A percentile compares a stretch with the other conserved stretches of the same genome.
Evolutionary conservation across 2,113 vertebrate genomes (phyloP).

Genomic region (Carassius gibelio): DNA sequence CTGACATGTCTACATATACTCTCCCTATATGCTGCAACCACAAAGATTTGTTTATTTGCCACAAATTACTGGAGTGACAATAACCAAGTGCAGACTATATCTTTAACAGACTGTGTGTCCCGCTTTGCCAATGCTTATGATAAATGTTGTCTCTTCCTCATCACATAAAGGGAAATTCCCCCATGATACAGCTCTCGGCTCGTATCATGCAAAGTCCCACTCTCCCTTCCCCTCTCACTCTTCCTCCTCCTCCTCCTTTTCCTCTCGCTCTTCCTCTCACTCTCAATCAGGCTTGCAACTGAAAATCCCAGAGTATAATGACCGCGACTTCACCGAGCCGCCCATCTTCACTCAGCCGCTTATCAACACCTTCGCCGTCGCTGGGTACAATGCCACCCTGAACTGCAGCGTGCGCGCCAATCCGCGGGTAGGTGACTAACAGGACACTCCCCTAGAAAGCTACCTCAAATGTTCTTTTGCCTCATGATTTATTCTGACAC

Average conservation of each 20-base stretch:
- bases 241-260: conserved; percentile 67
- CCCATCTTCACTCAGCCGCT: conserved; percentile 93
- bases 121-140: conserved; percentile 4
- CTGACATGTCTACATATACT: neutral
- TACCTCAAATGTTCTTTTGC: neutral
- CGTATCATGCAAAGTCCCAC: conserved; percentile 73
- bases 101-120: conserved; percentile 21
- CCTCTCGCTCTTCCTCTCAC: conserved; percentile 68
- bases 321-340: conserved; percentile 88
- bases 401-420: conserved; percentile 96
- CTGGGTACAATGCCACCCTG: conserved; percentile 92
- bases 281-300: conserved; percentile 78
- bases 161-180: conserved; percentile 71
- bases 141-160: conserved; percentile 71
- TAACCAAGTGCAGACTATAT: conserved; percentile 20
- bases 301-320: conserved; percentile 85
- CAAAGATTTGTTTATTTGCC: neutral
- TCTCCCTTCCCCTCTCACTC: conserved; percentile 66
- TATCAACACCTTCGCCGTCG: conserved; percentile 87
- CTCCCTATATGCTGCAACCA: neutral
- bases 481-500: neutral
- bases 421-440: conserved; percentile 83
- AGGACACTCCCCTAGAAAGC: neutral
- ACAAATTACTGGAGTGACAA: neutral
- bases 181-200: conserved; percentile 71